Evolutionary conservation across 2,113 vertebrate genomes (phyloP).

Genomic region (Petrocephalus microphthalmus): DNA sequence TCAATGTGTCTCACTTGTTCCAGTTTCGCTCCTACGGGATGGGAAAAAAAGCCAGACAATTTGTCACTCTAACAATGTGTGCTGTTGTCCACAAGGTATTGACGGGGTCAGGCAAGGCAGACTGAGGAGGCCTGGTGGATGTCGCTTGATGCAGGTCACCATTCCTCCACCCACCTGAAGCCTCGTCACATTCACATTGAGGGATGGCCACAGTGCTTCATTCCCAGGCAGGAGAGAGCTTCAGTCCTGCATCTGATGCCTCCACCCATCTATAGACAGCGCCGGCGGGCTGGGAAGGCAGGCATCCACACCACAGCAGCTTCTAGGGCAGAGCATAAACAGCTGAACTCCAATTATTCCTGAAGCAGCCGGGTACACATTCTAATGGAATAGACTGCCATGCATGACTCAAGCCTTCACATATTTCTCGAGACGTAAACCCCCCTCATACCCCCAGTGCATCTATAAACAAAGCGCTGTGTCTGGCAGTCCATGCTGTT

Average conservation of each 20-base stretch:
- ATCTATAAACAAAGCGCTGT: neutral
- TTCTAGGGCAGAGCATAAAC: neutral
- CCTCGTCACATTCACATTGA: neutral
- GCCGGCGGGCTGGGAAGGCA: neutral
- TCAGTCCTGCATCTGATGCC: neutral
- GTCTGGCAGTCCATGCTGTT: neutral
- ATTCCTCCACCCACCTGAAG: neutral
- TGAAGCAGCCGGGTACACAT: neutral
- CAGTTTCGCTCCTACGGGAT: neutral
- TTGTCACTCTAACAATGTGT: neutral
- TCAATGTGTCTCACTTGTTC: neutral
- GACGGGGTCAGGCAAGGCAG: neutral
- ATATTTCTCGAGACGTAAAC: neutral
- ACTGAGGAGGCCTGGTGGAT: neutral
- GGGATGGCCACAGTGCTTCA: neutral
- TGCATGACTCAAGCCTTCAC: neutral
- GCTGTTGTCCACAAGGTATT: neutral
- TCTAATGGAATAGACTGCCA: slow-evolving; percentile 5
- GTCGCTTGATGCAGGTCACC: neutral
- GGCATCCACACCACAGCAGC: neutral
- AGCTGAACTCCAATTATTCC: slow-evolving; percentile 13
- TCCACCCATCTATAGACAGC: neutral
- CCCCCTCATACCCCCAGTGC: neutral
- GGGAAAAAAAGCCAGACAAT: neutral
- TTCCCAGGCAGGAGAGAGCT: neutral